phyloP scores from a whole-genome alignment of 2,113 vertebrate species.

The Eira barbara region DNA sequence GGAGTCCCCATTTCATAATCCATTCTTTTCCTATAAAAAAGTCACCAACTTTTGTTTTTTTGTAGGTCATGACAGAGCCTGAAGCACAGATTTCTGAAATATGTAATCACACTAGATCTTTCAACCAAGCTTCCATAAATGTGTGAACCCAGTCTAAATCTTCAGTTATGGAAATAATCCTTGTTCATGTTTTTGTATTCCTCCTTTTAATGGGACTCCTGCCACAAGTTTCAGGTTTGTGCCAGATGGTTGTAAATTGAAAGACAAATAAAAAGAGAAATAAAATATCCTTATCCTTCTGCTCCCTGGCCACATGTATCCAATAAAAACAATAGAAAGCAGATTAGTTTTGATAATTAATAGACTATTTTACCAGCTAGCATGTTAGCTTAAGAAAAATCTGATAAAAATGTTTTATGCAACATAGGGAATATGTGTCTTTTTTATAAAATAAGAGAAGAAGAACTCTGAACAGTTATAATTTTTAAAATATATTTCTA shows the following conservation, averaged over 20 bases:
- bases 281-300: constrained; percentile 43
- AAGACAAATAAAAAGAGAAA: constrained; percentile 56
- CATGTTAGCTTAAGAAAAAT: constrained; percentile 8
- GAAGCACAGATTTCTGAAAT: constrained; percentile 32
- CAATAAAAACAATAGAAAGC: constrained; percentile 50
- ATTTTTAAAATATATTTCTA: neutral
- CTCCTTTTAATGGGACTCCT: constrained; percentile 35
- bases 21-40: neutral
- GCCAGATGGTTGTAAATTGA: constrained; percentile 56
- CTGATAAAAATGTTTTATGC: neutral
- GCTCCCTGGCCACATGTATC: neutral
- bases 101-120: neutral
- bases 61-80: neutral
- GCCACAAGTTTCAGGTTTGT: constrained; percentile 46
- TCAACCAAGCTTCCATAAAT: neutral
- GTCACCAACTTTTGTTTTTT: neutral
- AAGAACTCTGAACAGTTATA: neutral
- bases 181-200: constrained; percentile 19
- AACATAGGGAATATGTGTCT: neutral
- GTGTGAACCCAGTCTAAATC: neutral
- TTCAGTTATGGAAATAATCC: constrained; percentile 33
- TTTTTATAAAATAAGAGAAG: neutral
- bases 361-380: constrained; percentile 20
- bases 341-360: constrained; percentile 57
- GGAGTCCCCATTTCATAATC: neutral